Conservation (phyloP, 2,797 vertebrate genomes). For the Molossus alvarezi region DNA sequence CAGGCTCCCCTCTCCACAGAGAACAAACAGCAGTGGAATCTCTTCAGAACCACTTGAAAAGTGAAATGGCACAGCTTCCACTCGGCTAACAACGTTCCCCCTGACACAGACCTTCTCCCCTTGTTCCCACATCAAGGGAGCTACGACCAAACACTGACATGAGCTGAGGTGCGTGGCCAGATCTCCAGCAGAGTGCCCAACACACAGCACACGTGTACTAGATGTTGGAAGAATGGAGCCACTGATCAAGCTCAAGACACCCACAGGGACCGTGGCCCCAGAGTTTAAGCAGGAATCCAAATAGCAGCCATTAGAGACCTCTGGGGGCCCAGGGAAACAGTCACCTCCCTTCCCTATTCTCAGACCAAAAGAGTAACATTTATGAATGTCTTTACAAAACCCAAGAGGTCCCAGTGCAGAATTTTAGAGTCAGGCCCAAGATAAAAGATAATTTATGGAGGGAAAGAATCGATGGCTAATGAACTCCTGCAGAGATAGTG, state of each 20-base stretch:
- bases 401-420: neutral
- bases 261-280: neutral
- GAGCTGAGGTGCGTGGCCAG: fast-evolving
- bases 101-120: neutral
- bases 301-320: neutral
- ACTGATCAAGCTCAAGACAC: neutral
- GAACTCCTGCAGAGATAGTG: neutral
- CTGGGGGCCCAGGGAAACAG: fast-evolving
- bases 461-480: neutral
- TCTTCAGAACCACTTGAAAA: neutral
- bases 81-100: neutral
- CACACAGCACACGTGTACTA: neutral
- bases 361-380: neutral
- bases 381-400: neutral
- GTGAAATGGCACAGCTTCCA: neutral
- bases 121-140: neutral
- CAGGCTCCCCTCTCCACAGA: neutral
- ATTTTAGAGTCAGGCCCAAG: neutral
- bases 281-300: neutral
- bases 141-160: neutral
- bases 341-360: neutral
- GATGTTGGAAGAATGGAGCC: neutral
- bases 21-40: neutral
- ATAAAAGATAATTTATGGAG: neutral
- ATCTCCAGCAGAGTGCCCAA: neutral